phyloP scores from a whole-genome alignment of 2,113 vertebrate genomes.

The Barnardius zonarius region DNA sequence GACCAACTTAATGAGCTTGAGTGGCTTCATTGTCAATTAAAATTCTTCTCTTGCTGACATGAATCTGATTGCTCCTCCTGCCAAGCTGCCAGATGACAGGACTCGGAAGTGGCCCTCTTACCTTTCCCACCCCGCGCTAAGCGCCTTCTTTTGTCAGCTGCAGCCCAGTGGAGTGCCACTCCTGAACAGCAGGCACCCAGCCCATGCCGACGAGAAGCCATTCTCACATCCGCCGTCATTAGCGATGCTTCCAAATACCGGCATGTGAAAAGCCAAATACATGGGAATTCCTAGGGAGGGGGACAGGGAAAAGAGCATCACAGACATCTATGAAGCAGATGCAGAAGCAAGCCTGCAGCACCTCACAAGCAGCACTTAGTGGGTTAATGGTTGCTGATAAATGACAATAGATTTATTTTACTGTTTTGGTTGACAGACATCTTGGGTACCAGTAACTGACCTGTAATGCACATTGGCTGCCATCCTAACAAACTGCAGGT shows the following conservation, averaged over 20 bases:
- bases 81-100: background rate
- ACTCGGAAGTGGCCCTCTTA: background rate
- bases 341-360: background rate
- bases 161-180: background rate
- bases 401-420: background rate
- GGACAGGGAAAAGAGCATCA: background rate
- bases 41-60: background rate
- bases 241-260: background rate
- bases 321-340: background rate
- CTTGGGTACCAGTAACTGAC: conserved; percentile 21
- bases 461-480: conserved; percentile 14
- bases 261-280: background rate
- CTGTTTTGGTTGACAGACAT: background rate
- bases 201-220: background rate
- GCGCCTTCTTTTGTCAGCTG: background rate
- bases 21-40: background rate
- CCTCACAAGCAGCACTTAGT: background rate
- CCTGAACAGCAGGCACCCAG: background rate
- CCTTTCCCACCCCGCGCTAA: background rate
- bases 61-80: background rate
- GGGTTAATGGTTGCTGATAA: conserved; percentile 28
- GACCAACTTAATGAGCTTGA: conserved; percentile 30
- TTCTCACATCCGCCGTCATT: background rate
- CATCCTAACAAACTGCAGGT: conserved; percentile 68
- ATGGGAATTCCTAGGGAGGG: background rate